Percentiles rank a stretch among this genome's conserved stretches.
Conservation (phyloP, 1,140 invertebrate genomes). For the Rhysida immarginata region DNA sequence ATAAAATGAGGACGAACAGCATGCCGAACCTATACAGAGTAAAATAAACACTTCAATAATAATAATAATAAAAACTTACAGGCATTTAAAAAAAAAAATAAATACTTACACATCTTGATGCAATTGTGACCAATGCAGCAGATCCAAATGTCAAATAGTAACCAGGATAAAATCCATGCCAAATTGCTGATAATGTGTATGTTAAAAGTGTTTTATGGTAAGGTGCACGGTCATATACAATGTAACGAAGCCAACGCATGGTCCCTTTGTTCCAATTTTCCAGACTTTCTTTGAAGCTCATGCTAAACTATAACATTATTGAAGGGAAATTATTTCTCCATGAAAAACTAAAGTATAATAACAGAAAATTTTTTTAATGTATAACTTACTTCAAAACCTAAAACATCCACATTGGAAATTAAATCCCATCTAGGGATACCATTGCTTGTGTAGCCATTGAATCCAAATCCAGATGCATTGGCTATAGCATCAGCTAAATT, state of each 20-base stretch:
- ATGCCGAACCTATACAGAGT: not conserved
- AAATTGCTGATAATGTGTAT: slow-evolving; percentile 76
- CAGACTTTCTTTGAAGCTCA: too few species aligned
- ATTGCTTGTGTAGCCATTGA: too few species aligned
- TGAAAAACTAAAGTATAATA: too few species aligned
- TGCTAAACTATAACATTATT: too few species aligned
- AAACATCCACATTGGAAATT: too few species aligned
- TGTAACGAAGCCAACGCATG: slow-evolving; percentile 67
- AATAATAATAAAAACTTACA: not conserved
- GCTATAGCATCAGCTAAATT: too few species aligned
- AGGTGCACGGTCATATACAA: slow-evolving; percentile 67
- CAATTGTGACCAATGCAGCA: slow-evolving; percentile 70
- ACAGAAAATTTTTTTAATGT: too few species aligned
- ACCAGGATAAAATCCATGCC: slow-evolving; percentile 95
- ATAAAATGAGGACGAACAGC: not conserved
- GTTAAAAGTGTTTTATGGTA: slow-evolving; percentile 38
- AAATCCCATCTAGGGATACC: too few species aligned
- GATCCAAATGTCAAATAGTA: slow-evolving; percentile 91
- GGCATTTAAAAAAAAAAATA: slow-evolving; percentile 13
- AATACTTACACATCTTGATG: slow-evolving; percentile 52
- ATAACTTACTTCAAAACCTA: too few species aligned
- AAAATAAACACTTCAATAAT: not conserved
- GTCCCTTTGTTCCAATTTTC: slow-evolving; percentile 95
- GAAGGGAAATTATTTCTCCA: too few species aligned
- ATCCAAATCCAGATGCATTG: too few species aligned